Conservation (phyloP, 2,888 invertebrate species). For the Melinaea marsaeus region DNA sequence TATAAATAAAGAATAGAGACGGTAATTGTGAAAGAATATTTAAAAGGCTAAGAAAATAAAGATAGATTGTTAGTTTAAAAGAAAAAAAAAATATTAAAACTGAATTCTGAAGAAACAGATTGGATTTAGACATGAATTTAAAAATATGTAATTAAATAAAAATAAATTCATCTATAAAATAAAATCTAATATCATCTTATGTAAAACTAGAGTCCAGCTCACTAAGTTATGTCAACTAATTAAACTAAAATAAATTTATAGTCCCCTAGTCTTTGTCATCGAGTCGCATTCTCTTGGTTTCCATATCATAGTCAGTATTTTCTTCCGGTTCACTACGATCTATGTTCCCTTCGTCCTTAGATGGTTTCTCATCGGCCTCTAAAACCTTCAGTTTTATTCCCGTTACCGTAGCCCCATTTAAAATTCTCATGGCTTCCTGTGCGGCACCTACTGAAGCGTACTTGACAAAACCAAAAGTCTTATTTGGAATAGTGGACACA, state of each 20-base stretch:
- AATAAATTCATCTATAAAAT: constrained; percentile 3
- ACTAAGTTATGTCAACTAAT: constrained; percentile 6
- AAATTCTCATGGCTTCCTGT: constrained; percentile 81
- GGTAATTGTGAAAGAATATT: background rate
- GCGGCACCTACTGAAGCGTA: constrained; percentile 89
- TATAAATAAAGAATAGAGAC: too few species aligned
- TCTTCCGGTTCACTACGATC: constrained; percentile 37
- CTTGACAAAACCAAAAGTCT: constrained; percentile 95
- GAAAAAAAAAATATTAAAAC: background rate
- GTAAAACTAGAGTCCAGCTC: constrained; percentile 6
- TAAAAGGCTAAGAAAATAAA: background rate
- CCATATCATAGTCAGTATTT: constrained; percentile 43
- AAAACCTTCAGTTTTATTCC: constrained; percentile 91
- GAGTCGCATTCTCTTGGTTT: constrained; percentile 54
- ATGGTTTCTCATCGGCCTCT: constrained; percentile 87
- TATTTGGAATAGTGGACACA: constrained; percentile 90
- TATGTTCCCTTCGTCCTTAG: constrained; percentile 41
- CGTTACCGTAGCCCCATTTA: constrained; percentile 91
- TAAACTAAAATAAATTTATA: constrained; percentile 1
- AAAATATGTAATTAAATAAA: constrained; percentile 9
- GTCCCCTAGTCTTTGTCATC: constrained; percentile 23
- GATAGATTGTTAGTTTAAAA: background rate
- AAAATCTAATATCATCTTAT: constrained; percentile 10
- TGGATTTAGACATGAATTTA: background rate
- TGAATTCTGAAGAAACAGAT: background rate